phyloP scores from a whole-genome alignment of 2,113 vertebrate genomes.

The Regulus satrapa region DNA sequence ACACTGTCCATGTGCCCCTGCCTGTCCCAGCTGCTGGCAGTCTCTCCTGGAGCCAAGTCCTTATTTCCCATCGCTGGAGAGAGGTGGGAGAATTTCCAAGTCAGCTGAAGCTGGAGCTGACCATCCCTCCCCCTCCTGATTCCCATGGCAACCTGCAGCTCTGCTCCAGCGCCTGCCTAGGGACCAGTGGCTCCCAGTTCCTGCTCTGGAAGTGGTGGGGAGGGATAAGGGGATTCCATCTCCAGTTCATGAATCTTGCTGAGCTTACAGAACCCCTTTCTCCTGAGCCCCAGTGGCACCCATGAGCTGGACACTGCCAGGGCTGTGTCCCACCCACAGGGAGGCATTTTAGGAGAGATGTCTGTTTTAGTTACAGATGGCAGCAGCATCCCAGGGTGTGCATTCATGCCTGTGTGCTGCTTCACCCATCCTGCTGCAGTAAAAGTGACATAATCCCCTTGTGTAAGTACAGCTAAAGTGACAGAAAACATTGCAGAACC shows the following conservation, averaged over 20 bases:
- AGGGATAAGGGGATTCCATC: background rate
- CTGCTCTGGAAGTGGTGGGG: background rate
- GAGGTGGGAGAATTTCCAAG: background rate
- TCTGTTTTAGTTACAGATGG: background rate
- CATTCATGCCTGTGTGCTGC: background rate
- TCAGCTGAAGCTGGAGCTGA: background rate
- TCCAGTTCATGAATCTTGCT: background rate
- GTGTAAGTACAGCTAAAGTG: background rate
- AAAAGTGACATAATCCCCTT: background rate
- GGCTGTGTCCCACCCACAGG: background rate
- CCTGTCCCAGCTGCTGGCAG: background rate
- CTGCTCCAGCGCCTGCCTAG: background rate
- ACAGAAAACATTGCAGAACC: background rate
- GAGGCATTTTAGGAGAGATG: background rate
- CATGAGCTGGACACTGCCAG: background rate
- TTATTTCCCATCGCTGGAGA: background rate
- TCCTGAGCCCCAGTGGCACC: background rate
- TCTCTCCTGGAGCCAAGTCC: background rate
- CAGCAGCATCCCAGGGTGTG: background rate
- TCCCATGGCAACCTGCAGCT: constrained; percentile 47
- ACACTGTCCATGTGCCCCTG: background rate
- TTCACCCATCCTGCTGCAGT: background rate
- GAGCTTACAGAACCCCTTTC: background rate
- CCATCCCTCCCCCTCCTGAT: background rate
- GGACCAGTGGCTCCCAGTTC: background rate